Evolutionary conservation across 2,797 vertebrate species (phyloP), one percentile per base, ranked within the genome.

Genomic region (Mus minutoides): DNA sequence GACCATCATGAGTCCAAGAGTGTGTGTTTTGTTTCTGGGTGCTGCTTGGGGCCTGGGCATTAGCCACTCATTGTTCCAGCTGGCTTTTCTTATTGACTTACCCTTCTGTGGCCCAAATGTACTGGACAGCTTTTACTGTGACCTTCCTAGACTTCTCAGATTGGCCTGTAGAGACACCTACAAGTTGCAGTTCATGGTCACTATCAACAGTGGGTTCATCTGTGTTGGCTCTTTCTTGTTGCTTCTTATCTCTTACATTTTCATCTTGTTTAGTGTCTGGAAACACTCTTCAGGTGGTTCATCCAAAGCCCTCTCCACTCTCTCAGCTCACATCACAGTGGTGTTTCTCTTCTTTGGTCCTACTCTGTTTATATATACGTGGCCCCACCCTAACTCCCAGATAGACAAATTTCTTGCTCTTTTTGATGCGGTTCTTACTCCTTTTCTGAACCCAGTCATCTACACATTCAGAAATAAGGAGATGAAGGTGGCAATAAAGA

Each of bases 321-420:
- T 97, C 29, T 97, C 93, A 40, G 93, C 96, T 79, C 96, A 97
- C 4, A 92, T 96, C 24, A 82, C 75, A 56, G 94, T 97, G 34
- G 97, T 97, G 2, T 9, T 94, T 85, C 91, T 97, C 37, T 97
- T 97, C 80, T 97, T 97, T n/a, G 92, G 92, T 7, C 96, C 96
- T 58, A 84, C 64, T 21, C 86, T 95, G 26, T 94, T 97, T 94
- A 22, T 94, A 2, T 98, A 97, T 71, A 80, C 92, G 0, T 97
- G 96, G 89, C 94, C 96, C 3, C 94, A 87, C 2, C 77, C 88
- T 22, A 76, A 60, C 58, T 95, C 97, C 3, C 46, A 97, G 4
- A 60, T 97, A 40, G 96, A 97, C 14, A 97, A 93, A 6, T 97
- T 91, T 91, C 95, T 96, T 56, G 93, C 83, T 26, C 0, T 97